Conservation (phyloP, 64 coral and sea anemone species). For the Acropora yongei region DNA sequence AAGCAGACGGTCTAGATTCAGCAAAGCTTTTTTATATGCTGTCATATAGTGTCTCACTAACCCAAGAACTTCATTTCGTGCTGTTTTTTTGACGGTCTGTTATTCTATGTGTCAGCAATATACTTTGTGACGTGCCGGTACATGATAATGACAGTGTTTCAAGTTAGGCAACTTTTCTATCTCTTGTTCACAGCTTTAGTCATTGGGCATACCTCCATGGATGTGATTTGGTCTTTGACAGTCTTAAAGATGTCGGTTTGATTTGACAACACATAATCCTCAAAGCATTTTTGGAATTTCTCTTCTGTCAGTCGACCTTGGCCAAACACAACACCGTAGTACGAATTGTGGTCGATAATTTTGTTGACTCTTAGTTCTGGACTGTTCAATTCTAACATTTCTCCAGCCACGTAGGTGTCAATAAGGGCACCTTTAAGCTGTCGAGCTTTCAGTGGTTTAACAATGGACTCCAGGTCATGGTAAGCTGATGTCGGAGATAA, state of each 20-base stretch:
- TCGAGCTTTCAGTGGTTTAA: conserved; percentile 65
- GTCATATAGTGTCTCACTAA: too few relatives aligned
- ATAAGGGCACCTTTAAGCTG: conserved; percentile 77
- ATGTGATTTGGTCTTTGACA: conserved; percentile 59
- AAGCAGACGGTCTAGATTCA: too few relatives aligned
- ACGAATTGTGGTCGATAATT: conserved; percentile 83
- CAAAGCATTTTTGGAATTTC: conserved; percentile 74
- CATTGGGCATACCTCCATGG: conserved; percentile 64
- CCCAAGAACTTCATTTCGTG: too few relatives aligned
- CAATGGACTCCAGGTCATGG: not conserved
- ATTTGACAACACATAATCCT: conserved; percentile 66
- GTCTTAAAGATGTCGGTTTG: conserved; percentile 81
- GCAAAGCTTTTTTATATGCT: too few relatives aligned
- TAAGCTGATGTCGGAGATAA: not conserved
- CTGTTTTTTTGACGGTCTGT: too few relatives aligned
- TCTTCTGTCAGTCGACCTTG: conserved; percentile 46
- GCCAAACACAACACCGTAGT: conserved; percentile 92
- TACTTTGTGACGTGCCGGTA: too few relatives aligned
- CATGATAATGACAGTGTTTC: too few relatives aligned
- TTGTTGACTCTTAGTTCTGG: conserved; percentile 81
- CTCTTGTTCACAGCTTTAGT: too few relatives aligned
- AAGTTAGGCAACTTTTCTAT: too few relatives aligned
- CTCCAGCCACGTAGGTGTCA: conserved; percentile 93
- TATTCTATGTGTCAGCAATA: too few relatives aligned
- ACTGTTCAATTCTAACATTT: conserved; percentile 43